Evolutionary conservation across 2,113 vertebrate genomes (phyloP).

Genomic region (Albula glossodonta): DNA sequence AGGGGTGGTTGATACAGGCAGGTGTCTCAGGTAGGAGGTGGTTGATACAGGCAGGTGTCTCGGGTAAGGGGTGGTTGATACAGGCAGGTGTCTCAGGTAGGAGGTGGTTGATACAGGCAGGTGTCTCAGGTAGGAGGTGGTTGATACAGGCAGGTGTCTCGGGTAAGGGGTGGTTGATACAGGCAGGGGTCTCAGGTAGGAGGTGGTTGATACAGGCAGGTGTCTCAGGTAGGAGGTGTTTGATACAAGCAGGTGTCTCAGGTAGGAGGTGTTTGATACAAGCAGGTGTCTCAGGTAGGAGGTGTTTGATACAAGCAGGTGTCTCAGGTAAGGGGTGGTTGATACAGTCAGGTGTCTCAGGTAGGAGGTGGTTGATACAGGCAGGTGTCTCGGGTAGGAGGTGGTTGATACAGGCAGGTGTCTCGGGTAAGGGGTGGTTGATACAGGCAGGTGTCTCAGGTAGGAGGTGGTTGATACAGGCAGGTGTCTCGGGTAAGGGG

Average conservation of each 20-base stretch:
- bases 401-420: background rate
- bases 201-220: background rate
- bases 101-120: background rate
- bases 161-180: slow-evolving; percentile 11
- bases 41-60: background rate
- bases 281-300: background rate
- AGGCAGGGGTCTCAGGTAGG: background rate
- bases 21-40: too few relatives aligned
- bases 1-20: background rate
- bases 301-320: background rate
- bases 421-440: background rate
- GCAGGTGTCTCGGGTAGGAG: too few relatives aligned
- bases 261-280: background rate
- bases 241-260: background rate
- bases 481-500: too few relatives aligned
- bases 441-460: too few relatives aligned
- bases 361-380: too few relatives aligned
- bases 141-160: too few relatives aligned
- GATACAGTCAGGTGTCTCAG: too few relatives aligned
- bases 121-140: background rate
- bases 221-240: too few relatives aligned
- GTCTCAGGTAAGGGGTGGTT: background rate
- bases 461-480: too few relatives aligned
- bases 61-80: background rate
- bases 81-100: background rate